These are phyloP conservation scores for Cottus gobio DNA, from an alignment of 2,113 vertebrate species.

Conservation along the genomic window DNA sequence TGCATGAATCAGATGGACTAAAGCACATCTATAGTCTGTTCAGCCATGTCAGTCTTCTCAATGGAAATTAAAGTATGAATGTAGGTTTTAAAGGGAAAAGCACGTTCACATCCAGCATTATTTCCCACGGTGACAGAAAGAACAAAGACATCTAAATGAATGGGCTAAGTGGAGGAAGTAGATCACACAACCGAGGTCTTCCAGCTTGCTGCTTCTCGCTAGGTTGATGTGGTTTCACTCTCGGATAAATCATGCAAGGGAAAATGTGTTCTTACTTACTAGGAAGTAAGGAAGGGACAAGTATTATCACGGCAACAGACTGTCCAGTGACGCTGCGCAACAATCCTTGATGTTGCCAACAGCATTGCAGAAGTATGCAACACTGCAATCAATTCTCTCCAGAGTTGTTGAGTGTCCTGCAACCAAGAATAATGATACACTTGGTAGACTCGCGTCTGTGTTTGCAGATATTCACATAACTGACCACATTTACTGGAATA, in stretches of 20 bases:
- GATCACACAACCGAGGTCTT: neutral
- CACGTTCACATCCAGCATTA: neutral
- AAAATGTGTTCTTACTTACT: neutral
- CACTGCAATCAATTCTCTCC: neutral
- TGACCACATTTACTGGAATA: neutral
- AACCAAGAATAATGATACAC: neutral
- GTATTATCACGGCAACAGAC: constrained; percentile 6
- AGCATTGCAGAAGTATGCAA: constrained; percentile 9
- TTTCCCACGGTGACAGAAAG: neutral
- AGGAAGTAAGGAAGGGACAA: constrained; percentile 20
- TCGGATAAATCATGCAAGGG: neutral
- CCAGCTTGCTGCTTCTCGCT: neutral
- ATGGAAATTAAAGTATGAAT: neutral
- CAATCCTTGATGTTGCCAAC: neutral
- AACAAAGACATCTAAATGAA: neutral
- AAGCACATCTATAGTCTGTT: neutral
- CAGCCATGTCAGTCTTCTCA: neutral
- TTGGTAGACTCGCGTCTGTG: neutral
- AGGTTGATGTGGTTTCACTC: constrained; percentile 13
- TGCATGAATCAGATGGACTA: neutral
- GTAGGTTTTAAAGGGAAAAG: neutral
- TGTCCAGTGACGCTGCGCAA: neutral
- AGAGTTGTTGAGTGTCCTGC: constrained; percentile 8
- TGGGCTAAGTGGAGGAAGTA: neutral
- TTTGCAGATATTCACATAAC: constrained; percentile 8